Percentiles rank a stretch among this genome's conserved stretches.
phyloP scores from a whole-genome alignment of 2,797 vertebrate genomes.

The Crossoptilon crossoptilon region DNA sequence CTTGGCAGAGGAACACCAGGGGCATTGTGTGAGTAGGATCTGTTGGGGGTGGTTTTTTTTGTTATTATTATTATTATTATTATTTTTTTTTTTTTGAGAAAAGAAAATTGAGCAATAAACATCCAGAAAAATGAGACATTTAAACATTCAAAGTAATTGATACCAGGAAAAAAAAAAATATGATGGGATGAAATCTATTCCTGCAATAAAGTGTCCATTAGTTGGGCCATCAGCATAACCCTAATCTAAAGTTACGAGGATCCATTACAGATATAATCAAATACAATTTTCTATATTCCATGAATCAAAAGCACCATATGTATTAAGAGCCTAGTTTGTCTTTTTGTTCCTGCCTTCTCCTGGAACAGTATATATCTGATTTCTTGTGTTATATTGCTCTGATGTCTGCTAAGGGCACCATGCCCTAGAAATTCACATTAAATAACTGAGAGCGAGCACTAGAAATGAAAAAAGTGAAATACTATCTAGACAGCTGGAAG shows the following conservation, averaged over 20 bases:
- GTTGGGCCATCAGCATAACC: constrained; percentile 58
- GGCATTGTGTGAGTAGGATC: neutral
- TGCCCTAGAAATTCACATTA: constrained; percentile 78
- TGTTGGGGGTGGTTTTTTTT: too few relatives aligned
- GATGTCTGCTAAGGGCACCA: constrained; percentile 75
- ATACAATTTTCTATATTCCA: constrained; percentile 69
- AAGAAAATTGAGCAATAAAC: constrained; percentile 76
- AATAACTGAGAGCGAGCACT: constrained; percentile 66
- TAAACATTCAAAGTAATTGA: constrained; percentile 77
- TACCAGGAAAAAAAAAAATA: constrained; percentile 60
- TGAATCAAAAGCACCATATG: constrained; percentile 66
- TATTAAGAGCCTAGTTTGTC: constrained; percentile 59
- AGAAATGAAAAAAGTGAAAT: constrained; percentile 75
- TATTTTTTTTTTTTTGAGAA: constrained; percentile 23
- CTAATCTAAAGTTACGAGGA: constrained; percentile 74
- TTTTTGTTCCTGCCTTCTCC: constrained; percentile 63
- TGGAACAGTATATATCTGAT: constrained; percentile 54
- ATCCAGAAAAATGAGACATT: constrained; percentile 71
- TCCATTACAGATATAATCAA: constrained; percentile 75
- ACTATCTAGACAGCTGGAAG: constrained; percentile 73
- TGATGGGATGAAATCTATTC: constrained; percentile 62
- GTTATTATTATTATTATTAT: too few relatives aligned
- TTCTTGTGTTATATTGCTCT: constrained; percentile 68
- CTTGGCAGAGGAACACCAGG: neutral
- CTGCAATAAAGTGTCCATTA: constrained; percentile 67